phyloP scores from a whole-genome alignment of 1,140 invertebrate species.

The Pseudomyrmex flavicornis region DNA sequence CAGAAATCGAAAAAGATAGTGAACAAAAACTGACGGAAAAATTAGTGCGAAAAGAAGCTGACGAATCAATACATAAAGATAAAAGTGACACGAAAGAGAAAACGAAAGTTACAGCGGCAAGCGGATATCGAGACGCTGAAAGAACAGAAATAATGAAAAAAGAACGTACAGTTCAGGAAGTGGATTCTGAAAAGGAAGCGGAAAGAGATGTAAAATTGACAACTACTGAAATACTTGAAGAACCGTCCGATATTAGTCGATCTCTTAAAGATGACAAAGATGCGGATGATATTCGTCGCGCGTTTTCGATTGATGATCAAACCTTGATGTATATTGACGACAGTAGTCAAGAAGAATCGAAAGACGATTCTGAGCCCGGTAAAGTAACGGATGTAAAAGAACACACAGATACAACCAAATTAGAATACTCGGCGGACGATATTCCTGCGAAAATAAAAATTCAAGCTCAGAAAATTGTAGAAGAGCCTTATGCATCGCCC shows the following conservation, averaged over 20 bases:
- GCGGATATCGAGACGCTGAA: background rate
- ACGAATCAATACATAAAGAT: background rate
- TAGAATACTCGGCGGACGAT: background rate
- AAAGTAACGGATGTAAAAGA: background rate
- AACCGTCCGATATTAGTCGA: background rate
- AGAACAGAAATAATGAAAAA: conserved; percentile 28
- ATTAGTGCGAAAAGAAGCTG: background rate
- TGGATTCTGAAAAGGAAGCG: conserved; percentile 44
- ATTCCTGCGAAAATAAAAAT: background rate
- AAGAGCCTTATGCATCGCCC: background rate
- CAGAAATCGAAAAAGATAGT: background rate
- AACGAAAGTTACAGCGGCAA: background rate
- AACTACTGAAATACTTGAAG: background rate
- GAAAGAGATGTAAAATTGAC: conserved; percentile 17
- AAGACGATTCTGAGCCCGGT: background rate
- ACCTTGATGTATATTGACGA: conserved; percentile 28
- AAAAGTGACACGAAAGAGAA: background rate
- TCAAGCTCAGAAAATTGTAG: background rate
- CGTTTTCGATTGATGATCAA: conserved; percentile 30
- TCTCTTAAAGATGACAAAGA: background rate
- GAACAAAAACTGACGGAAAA: background rate
- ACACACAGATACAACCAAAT: conserved; percentile 1
- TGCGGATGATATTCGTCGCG: background rate
- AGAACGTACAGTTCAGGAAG: background rate
- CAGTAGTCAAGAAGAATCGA: conserved; percentile 2